Percentiles rank a stretch among this genome's conserved stretches.
Evolutionary conservation across 2,113 vertebrate genomes (phyloP).

Genomic region (Himantopus leucocephalus): DNA sequence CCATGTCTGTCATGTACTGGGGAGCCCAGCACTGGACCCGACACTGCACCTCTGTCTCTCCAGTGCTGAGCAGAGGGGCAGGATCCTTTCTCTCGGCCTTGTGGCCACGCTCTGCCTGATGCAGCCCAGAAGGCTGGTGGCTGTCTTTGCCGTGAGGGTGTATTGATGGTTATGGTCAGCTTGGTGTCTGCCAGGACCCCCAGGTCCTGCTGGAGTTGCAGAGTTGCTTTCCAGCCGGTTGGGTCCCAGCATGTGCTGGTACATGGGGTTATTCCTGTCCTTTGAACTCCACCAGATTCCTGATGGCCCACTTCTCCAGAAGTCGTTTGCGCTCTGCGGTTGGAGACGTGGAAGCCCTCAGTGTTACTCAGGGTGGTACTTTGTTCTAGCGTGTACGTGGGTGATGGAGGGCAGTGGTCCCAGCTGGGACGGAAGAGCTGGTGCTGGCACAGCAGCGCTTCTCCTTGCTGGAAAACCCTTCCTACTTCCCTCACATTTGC

Average conservation of each 20-base stretch:
- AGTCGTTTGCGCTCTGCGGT: accelerated
- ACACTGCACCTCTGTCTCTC: no score
- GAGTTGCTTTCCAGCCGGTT: neutral
- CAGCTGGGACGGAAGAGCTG: neutral
- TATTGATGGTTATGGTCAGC: neutral
- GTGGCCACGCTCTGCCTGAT: neutral
- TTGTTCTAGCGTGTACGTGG: accelerated
- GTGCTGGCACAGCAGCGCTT: neutral
- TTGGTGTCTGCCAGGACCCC: neutral
- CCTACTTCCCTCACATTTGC: accelerated
- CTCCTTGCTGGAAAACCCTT: neutral
- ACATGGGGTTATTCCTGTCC: neutral
- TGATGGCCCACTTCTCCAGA: neutral
- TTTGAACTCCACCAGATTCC: neutral
- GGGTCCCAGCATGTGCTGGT: neutral
- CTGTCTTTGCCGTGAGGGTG: accelerated
- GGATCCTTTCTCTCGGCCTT: neutral
- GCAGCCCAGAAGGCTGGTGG: neutral
- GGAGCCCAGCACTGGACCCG: neutral
- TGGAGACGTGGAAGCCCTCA: neutral
- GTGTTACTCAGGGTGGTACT: neutral
- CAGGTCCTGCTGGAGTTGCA: neutral
- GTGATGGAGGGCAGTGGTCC: neutral
- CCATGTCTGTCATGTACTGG: no score
- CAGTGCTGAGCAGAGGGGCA: neutral